A percentile compares a stretch with the other conserved stretches of the same genome.
phyloP scores from a whole-genome alignment of 2,888 invertebrate species.

The Oxytorus armatus region DNA sequence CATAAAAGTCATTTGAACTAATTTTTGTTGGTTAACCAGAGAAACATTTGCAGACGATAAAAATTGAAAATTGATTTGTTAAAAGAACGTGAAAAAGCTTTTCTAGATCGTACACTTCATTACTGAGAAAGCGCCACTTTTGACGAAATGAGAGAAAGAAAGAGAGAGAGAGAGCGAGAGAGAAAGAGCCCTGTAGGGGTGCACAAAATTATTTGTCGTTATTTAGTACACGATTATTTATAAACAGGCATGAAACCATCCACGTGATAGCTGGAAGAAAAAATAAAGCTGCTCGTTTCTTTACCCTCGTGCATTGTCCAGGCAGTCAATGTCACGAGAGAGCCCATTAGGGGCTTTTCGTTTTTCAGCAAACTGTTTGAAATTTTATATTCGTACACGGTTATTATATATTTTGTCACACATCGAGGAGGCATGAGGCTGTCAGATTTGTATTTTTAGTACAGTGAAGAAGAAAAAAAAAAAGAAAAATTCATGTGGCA shows the following conservation, averaged over 20 bases:
- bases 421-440: slow-evolving; percentile 25
- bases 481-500: slow-evolving; percentile 54
- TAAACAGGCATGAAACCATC: slow-evolving; percentile 43
- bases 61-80: too few relatives aligned
- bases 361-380: slow-evolving; percentile 24
- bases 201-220: slow-evolving; percentile 18
- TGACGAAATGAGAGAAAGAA: background rate
- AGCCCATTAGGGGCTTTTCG: slow-evolving; percentile 40
- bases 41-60: too few relatives aligned
- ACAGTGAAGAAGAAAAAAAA: background rate
- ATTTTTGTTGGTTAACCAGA: too few relatives aligned
- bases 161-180: too few relatives aligned
- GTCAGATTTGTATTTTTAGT: slow-evolving; percentile 2
- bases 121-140: slow-evolving; percentile 6
- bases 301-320: slow-evolving; percentile 28
- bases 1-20: too few relatives aligned
- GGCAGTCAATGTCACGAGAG: slow-evolving; percentile 21
- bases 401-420: slow-evolving; percentile 22
- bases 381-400: slow-evolving; percentile 33
- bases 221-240: slow-evolving; percentile 37
- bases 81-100: background rate
- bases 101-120: background rate
- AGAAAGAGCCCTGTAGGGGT: slow-evolving; percentile 20
- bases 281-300: slow-evolving; percentile 34
- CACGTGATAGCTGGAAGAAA: slow-evolving; percentile 20